Evolutionary conservation across 2,113 vertebrate species (phyloP).

Genomic region (Danionella cerebrum): DNA sequence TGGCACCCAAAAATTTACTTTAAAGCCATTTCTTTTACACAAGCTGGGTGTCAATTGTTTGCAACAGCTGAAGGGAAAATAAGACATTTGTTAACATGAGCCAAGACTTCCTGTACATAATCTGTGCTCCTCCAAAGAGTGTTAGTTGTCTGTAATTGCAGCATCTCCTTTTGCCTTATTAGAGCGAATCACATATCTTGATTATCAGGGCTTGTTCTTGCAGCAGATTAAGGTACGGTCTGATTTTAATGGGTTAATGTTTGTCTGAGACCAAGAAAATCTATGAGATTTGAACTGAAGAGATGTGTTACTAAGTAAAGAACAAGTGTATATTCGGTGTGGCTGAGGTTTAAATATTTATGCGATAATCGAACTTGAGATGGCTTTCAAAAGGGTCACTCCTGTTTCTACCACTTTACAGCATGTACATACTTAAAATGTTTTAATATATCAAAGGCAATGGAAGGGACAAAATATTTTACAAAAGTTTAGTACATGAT

Average conservation of each 20-base stretch:
- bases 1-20: not conserved
- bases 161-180: constrained; percentile 65
- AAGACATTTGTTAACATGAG: constrained; percentile 33
- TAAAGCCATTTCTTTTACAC: not conserved
- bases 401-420: constrained; percentile 31
- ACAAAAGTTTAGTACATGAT: not conserved
- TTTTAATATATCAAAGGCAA: no score
- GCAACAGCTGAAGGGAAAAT: not conserved
- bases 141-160: constrained; percentile 55
- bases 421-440: constrained; percentile 6
- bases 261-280: constrained; percentile 41
- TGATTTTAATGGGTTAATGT: constrained; percentile 7
- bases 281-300: constrained; percentile 33
- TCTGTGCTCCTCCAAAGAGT: constrained; percentile 48
- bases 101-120: constrained; percentile 54
- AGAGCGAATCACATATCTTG: constrained; percentile 56
- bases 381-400: constrained; percentile 16
- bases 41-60: not conserved
- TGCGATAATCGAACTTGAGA: constrained; percentile 23
- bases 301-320: constrained; percentile 8
- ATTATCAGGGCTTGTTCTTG: constrained; percentile 50
- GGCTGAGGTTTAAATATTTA: constrained; percentile 33
- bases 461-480: no score
- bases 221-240: constrained; percentile 28
- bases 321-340: constrained; percentile 25